phyloP scores from a whole-genome alignment of 2,888 invertebrate genomes.

The Agrotis puta region DNA sequence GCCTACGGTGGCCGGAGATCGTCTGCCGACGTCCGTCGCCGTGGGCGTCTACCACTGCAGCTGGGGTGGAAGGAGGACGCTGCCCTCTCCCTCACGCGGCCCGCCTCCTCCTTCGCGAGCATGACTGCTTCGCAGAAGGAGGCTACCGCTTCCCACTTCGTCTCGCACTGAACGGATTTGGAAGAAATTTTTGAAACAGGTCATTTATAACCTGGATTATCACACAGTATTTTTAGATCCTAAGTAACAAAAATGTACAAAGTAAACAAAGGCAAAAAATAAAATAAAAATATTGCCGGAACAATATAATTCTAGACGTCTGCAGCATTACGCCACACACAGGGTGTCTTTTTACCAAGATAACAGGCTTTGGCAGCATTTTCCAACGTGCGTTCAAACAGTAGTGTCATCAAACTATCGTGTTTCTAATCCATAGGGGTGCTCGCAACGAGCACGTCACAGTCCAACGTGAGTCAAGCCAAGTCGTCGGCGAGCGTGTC shows the following conservation, averaged over 20 bases:
- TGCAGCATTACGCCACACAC: constrained; percentile 23
- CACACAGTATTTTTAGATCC: too few relatives aligned
- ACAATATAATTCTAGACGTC: background rate
- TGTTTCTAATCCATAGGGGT: constrained; percentile 64
- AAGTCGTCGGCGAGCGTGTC: constrained; percentile 79
- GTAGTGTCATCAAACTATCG: constrained; percentile 66
- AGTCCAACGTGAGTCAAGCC: constrained; percentile 81
- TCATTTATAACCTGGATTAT: too few relatives aligned
- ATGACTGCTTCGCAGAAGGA: too few relatives aligned
- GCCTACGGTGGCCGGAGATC: too few relatives aligned
- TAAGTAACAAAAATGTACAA: background rate
- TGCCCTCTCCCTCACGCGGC: too few relatives aligned
- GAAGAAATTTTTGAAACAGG: too few relatives aligned
- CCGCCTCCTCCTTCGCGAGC: too few relatives aligned
- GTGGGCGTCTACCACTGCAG: too few relatives aligned
- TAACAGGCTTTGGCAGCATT: constrained; percentile 27
- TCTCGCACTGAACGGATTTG: too few relatives aligned
- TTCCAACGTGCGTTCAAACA: constrained; percentile 25
- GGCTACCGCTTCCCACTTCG: too few relatives aligned
- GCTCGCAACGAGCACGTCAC: constrained; percentile 71
- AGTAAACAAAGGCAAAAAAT: background rate
- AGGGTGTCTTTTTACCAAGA: constrained; percentile 40
- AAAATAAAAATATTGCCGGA: background rate
- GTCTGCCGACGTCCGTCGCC: too few relatives aligned
- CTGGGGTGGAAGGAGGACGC: too few relatives aligned